A percentile compares a stretch with the other conserved stretches of the same genome.
Evolutionary conservation across 2,113 vertebrate species (phyloP).

Genomic region (Acanthochromis polyacanthus): DNA sequence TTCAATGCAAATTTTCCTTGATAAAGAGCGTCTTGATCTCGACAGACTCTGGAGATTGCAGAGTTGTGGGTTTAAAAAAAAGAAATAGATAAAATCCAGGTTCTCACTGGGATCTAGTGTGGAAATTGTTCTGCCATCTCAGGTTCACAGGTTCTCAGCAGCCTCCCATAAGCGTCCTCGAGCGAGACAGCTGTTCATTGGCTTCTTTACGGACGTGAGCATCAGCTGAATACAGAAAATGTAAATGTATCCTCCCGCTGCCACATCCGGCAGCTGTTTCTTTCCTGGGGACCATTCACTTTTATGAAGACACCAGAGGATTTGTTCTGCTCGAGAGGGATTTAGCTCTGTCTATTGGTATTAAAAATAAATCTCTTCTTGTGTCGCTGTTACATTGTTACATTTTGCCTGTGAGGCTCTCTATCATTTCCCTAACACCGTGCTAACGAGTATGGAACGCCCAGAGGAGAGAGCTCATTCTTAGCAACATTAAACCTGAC

Average conservation of each 20-base stretch:
- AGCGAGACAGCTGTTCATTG: slow-evolving; percentile 35
- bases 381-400: slow-evolving; percentile 64
- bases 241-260: slow-evolving; percentile 27
- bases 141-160: slow-evolving; percentile 11
- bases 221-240: slow-evolving; percentile 25
- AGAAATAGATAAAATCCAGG: slow-evolving; percentile 7
- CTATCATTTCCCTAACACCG: slow-evolving; percentile 25
- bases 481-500: slow-evolving; percentile 58
- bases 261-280: slow-evolving; percentile 37
- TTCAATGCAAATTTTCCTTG: neutral
- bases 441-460: slow-evolving; percentile 51
- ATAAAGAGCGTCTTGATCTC: slow-evolving; percentile 21
- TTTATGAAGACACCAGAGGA: slow-evolving; percentile 66
- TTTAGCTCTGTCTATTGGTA: slow-evolving; percentile 73
- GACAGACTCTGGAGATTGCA: neutral
- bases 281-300: slow-evolving; percentile 44
- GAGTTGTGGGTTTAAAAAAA: neutral
- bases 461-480: slow-evolving; percentile 50
- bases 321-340: slow-evolving; percentile 75
- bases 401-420: slow-evolving; percentile 57
- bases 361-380: slow-evolving; percentile 80
- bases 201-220: neutral
- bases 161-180: slow-evolving; percentile 28
- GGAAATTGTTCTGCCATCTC: neutral
- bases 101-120: neutral